These are phyloP conservation scores for Chrysogorgia sp. DNA, from an alignment of 92 coral and sea anemone genomes.

Conservation along the genomic window DNA sequence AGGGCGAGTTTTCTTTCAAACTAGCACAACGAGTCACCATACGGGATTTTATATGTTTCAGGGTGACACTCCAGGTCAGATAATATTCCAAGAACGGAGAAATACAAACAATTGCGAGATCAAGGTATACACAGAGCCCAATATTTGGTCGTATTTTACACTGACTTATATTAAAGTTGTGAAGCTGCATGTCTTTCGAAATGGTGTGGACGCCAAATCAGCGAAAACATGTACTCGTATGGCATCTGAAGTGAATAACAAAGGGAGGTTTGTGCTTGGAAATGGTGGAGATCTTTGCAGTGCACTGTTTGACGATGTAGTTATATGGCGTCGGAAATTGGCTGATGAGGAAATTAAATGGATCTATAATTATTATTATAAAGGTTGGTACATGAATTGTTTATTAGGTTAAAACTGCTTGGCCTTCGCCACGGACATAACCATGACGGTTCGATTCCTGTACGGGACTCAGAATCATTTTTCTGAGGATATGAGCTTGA, in stretches of 20 bases:
- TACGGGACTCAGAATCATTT: too few species aligned
- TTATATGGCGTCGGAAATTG: conserved; percentile 24
- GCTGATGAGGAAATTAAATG: not conserved
- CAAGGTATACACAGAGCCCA: not conserved
- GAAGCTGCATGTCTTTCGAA: not conserved
- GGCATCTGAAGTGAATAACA: not conserved
- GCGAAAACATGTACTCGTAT: not conserved
- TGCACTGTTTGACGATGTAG: conserved; percentile 27
- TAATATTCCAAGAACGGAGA: not conserved
- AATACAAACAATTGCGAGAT: not conserved
- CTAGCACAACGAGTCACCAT: not conserved
- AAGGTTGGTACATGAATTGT: conserved; percentile 26
- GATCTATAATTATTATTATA: conserved; percentile 23
- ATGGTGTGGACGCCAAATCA: not conserved
- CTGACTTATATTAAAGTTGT: not conserved
- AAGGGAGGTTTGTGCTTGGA: conserved; percentile 7
- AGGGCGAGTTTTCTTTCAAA: conserved; percentile 18
- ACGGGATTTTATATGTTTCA: conserved; percentile 17
- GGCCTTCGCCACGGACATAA: too few species aligned
- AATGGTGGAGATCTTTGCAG: conserved; percentile 16
- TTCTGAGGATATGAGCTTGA: too few species aligned
- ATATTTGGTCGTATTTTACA: conserved; percentile 7
- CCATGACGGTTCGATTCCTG: too few species aligned
- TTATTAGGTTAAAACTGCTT: too few species aligned
- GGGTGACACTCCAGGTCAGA: not conserved